Conservation (phyloP, 2,113 vertebrate species). For the Microcebus jonahi region DNA sequence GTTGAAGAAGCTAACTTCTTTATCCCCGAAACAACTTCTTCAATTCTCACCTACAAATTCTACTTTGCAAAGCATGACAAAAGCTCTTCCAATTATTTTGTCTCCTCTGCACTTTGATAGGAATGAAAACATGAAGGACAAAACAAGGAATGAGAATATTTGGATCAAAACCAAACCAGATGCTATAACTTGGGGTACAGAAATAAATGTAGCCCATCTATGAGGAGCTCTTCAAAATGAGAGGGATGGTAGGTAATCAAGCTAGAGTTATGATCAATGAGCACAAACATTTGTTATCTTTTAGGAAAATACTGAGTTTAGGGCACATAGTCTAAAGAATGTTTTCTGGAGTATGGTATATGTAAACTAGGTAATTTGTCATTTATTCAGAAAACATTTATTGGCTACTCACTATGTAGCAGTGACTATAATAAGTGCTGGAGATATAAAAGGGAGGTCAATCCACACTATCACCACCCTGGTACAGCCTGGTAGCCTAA, state of each 20-base stretch:
- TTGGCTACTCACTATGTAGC: neutral
- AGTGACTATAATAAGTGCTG: neutral
- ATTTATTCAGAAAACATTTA: neutral
- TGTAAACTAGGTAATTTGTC: neutral
- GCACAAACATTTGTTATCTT: neutral
- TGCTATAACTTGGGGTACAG: neutral
- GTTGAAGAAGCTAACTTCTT: neutral
- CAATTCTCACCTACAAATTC: neutral
- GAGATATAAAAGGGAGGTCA: neutral
- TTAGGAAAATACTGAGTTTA: neutral
- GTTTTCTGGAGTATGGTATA: neutral
- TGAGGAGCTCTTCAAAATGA: neutral
- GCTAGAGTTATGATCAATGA: neutral
- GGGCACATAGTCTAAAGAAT: neutral
- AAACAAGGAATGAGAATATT: neutral
- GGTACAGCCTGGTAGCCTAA: neutral
- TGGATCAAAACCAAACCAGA: neutral
- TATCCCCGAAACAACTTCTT: neutral
- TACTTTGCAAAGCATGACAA: neutral
- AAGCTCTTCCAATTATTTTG: neutral
- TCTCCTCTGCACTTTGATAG: neutral
- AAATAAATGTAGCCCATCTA: neutral
- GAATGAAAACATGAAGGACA: neutral
- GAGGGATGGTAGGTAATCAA: neutral
- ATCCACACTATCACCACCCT: neutral